phyloP scores from a whole-genome alignment of 2,888 invertebrate genomes.

The Pinctada fucata region DNA sequence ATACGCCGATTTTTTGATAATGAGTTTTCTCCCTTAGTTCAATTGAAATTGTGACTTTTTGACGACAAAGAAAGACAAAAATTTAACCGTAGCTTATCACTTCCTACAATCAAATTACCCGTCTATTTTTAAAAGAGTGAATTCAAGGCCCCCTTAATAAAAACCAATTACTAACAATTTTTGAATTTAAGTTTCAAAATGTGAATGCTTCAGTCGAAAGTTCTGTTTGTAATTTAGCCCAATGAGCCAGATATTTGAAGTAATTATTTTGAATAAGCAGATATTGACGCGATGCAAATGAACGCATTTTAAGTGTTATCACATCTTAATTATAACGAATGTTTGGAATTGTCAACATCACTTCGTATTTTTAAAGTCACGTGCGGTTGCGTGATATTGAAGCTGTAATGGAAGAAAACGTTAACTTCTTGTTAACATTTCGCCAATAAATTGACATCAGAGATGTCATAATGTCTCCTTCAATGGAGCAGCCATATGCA shows the following conservation, averaged over 20 bases:
- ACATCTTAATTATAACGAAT: too few species aligned
- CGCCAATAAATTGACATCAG: too few species aligned
- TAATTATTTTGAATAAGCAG: not conserved
- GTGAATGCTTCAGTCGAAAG: not conserved
- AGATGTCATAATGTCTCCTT: too few species aligned
- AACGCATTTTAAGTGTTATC: too few species aligned
- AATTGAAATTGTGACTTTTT: constrained; percentile 3
- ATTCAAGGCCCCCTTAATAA: not conserved
- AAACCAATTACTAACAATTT: not conserved
- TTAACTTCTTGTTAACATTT: too few species aligned
- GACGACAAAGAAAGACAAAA: not conserved
- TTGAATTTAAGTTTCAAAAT: not conserved
- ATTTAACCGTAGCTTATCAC: not conserved
- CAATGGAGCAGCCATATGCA: too few species aligned
- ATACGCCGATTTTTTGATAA: not conserved
- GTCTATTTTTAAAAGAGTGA: not conserved
- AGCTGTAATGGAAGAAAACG: not conserved
- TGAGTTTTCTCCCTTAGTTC: not conserved
- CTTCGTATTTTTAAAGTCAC: not conserved
- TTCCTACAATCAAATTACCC: not conserved
- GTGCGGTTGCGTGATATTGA: not conserved
- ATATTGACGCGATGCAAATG: not conserved
- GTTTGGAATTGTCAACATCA: not conserved
- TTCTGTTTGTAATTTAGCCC: not conserved
- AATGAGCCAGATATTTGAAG: not conserved